Evolutionary conservation across 64 coral and sea anemone species (phyloP).

Genomic region (Stichodactyla mertensii): DNA sequence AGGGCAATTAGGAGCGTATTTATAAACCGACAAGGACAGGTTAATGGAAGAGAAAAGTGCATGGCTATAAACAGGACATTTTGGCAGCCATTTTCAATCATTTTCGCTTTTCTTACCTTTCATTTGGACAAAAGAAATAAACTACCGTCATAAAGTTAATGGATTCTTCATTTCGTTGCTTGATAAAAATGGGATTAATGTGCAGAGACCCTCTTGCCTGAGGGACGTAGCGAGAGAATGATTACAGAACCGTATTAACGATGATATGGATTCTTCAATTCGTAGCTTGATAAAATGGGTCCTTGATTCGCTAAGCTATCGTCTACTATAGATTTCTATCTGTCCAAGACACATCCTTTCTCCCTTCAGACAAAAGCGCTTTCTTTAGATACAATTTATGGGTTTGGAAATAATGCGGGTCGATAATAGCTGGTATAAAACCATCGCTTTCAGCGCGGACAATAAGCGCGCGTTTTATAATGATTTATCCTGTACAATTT

Average conservation of each 20-base stretch:
- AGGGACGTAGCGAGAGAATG: neutral
- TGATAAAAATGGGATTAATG: too few species aligned
- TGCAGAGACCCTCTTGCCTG: neutral
- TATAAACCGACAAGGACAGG: neutral
- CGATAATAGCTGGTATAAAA: constrained; percentile 2
- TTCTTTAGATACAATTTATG: constrained; percentile 22
- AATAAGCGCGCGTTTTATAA: neutral
- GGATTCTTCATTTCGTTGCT: neutral
- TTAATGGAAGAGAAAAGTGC: constrained; percentile 1
- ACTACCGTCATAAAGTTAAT: neutral
- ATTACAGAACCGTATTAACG: neutral
- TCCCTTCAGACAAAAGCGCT: constrained; percentile 6
- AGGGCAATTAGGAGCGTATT: constrained; percentile 6
- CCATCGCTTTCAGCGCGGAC: neutral
- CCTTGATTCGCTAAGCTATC: constrained; percentile 3
- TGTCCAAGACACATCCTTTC: neutral
- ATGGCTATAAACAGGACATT: neutral
- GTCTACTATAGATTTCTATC: neutral
- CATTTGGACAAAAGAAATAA: neutral
- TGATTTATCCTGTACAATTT: neutral
- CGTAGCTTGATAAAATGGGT: neutral
- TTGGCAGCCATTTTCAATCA: neutral
- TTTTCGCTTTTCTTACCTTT: neutral
- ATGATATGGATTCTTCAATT: neutral
- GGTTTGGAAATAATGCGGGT: neutral